phyloP scores from a whole-genome alignment of 2,888 invertebrate genomes.

The Gymnosoma rotundatum region DNA sequence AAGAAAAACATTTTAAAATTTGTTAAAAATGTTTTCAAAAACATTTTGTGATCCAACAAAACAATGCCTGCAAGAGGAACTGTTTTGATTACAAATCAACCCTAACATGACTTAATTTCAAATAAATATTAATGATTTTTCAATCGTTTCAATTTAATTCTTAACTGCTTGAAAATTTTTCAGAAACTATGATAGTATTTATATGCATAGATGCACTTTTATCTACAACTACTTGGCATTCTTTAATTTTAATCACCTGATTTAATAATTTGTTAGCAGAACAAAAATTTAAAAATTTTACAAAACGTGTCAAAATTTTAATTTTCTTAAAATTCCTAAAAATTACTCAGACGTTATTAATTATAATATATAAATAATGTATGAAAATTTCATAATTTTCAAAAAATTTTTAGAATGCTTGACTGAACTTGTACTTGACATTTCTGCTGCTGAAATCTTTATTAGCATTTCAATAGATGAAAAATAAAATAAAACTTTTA shows the following conservation, averaged over 20 bases:
- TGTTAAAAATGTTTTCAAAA: constrained; percentile 55
- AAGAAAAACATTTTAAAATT: constrained; percentile 57
- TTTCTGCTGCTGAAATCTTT: constrained; percentile 31
- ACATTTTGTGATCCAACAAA: constrained; percentile 42
- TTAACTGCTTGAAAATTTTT: constrained; percentile 45
- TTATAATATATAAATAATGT: not conserved
- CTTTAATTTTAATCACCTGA: constrained; percentile 53
- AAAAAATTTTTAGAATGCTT: constrained; percentile 13
- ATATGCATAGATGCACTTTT: not conserved
- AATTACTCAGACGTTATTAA: not conserved
- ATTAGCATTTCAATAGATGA: not conserved
- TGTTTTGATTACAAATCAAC: constrained; percentile 38
- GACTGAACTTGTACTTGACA: constrained; percentile 52
- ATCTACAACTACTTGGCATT: constrained; percentile 24
- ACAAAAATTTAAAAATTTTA: not conserved
- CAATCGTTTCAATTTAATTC: constrained; percentile 50
- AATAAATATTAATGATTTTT: constrained; percentile 60
- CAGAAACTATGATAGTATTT: constrained; percentile 29
- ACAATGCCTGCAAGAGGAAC: constrained; percentile 17
- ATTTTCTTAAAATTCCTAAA: constrained; percentile 1
- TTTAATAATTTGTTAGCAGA: constrained; percentile 11
- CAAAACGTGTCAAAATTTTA: constrained; percentile 53
- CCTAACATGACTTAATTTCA: constrained; percentile 1
- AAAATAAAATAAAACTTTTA: too few species aligned
- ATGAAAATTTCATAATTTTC: not conserved